Evolutionary conservation across 2,888 invertebrate species (phyloP), one percentile per base, ranked within the genome.

Genomic region (Agriopis leucophaearia): DNA sequence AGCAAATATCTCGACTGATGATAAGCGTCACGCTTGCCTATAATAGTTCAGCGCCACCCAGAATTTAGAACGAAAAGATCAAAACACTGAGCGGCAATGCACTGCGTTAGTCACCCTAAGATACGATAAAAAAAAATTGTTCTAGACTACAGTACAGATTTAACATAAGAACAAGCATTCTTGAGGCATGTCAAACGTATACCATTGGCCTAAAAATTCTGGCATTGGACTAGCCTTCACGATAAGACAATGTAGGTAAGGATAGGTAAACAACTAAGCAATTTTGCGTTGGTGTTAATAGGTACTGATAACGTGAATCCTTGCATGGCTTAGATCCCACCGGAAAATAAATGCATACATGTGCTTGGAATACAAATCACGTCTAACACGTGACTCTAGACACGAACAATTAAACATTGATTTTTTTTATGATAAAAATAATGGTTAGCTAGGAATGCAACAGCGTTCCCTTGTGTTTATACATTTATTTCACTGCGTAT

Each of bases 351-450:
- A 71, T 69, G 60, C 69, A 59, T 55, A 70, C 63, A 67, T 71
- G 75, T 79, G 80, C 57, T 74, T 70, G n/a, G 79, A 79, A 81
- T 83, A 79, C 69, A 71, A 83, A 83, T 78, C 54, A 74, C 27
- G 51, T 36, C 42, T 12, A 35, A 58, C 68, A 70, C 67, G 68
- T 71, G 73, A 57, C 62, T 63, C 8, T 15, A 18, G 51, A 62
- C 57, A 54, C 36, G 64, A 51, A 62, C 61, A 62, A 58, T 58
- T 56, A 60, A 64, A 51, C 47, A 57, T 52, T 52, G 52, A 51
- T 60, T 54, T 64, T 35, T 45, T 47, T 9, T 27, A n/a, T n/a
- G 44, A 51, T 56, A 56, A 61, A 47, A 52, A 40, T 47, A 47
- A 27, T 27, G 27, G 27, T 27, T 27, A 27, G 27, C 27, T 3